Base-by-base conservation (phyloP, 1,140 invertebrate genomes). In the Drosophila obscura region DNA sequence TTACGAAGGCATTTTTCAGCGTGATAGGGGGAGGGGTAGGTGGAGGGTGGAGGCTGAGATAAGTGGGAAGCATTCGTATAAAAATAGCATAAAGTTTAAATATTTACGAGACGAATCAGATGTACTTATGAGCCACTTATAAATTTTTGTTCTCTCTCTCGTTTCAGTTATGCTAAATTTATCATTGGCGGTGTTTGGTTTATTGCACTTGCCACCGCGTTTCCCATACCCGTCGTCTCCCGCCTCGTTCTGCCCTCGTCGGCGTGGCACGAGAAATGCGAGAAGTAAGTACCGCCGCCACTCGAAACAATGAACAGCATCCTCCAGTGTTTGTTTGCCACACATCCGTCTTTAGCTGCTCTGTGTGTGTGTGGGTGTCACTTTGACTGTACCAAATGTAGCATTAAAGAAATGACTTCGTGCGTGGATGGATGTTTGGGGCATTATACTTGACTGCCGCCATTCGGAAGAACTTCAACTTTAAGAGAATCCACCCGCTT, bases 101-200 rank as follows among this genome's bases (percentile, higher is more conserved):
- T 61, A 61, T 56, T 68, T 39, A 50, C 11, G 24, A 44, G 41
- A 9, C 9, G 5, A 68, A 59, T 73, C 39, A 43, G 35, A 49
- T n/a, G n/a, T 58, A 52, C 41, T 51, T 48, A 31, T 5, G 5
- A 31, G 45, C n/a, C 58, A 58, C 66, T 63, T 51, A 52, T 31
- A 52, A 61, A 43, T 65, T 57, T 46, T 39, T 2, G 28, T 26
- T 11, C 43, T 62, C 11, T 57, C 15, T 43, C 9, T 53, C 16
- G 46, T 79, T 88, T n/a, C 67, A 92, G 91, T n/a, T 91, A 95
- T 52, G 95, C 95, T 0, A 95, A 95, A 72, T 91, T 95, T 43
- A 94, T 96, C 46, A 97, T 98, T 26, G 92, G 93, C 0, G 92
- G 93, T 3, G 96, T 97, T 8, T 98, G 97, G 97, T 73, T 94